phyloP scores from a whole-genome alignment of 1,140 invertebrate species.

The Wiebesia pumilae region DNA sequence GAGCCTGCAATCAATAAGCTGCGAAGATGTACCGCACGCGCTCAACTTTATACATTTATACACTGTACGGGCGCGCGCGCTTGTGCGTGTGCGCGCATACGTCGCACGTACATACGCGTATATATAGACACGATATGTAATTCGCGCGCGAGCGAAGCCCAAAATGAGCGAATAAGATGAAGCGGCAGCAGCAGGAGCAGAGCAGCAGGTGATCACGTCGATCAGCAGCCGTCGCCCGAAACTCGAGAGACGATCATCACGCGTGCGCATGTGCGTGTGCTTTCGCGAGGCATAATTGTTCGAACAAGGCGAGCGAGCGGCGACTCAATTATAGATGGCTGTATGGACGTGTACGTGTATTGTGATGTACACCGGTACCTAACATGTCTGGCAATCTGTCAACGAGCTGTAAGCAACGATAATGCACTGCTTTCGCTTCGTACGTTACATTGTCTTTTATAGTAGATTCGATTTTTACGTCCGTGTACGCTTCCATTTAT shows the following conservation, averaged over 20 bases:
- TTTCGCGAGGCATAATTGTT: slow-evolving; percentile 14
- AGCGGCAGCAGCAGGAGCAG: slow-evolving; percentile 10
- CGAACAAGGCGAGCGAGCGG: slow-evolving; percentile 1
- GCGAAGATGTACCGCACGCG: background rate
- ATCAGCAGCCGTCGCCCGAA: slow-evolving; percentile 42
- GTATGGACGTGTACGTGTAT: background rate
- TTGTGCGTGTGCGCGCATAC: background rate
- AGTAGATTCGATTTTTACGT: background rate
- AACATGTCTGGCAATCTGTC: background rate
- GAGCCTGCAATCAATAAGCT: slow-evolving; percentile 16
- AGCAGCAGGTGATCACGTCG: slow-evolving; percentile 37
- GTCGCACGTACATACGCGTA: background rate
- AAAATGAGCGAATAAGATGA: slow-evolving; percentile 41
- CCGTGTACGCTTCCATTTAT: too few relatives aligned
- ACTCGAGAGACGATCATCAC: slow-evolving; percentile 34
- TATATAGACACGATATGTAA: background rate
- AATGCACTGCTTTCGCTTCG: background rate
- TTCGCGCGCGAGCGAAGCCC: slow-evolving; percentile 33
- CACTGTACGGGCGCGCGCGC: background rate
- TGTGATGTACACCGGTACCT: background rate
- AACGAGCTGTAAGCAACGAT: background rate
- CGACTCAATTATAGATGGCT: slow-evolving; percentile 30
- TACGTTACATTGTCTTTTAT: background rate
- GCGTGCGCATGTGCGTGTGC: background rate
- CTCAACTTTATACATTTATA: background rate